Conservation (phyloP, 2,797 vertebrate genomes). For the Leptatherina wallacei region DNA sequence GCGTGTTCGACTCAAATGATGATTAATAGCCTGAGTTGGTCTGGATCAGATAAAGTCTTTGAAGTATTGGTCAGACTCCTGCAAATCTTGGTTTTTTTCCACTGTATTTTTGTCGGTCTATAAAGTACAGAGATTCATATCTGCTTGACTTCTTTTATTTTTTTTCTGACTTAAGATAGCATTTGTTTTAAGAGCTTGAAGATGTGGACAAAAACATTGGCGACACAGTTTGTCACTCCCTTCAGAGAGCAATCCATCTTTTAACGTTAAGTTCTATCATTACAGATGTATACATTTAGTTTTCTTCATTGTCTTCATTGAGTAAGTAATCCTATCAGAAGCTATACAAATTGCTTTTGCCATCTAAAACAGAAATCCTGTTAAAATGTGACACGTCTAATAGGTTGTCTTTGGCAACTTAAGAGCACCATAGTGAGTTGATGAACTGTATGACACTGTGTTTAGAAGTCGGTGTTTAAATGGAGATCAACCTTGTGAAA, state of each 20-base stretch:
- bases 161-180: constrained; percentile 37
- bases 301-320: constrained; percentile 6
- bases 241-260: constrained; percentile 24
- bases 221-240: constrained; percentile 19
- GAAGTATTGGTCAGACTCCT: constrained; percentile 62
- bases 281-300: constrained; percentile 7
- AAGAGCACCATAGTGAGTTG: constrained; percentile 21
- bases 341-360: constrained; percentile 20
- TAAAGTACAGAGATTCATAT: constrained; percentile 30
- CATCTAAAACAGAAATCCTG: constrained; percentile 26
- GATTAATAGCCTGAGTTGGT: constrained; percentile 65
- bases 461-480: constrained; percentile 35
- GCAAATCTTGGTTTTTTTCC: constrained; percentile 58
- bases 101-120: constrained; percentile 2
- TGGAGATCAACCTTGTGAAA: constrained; percentile 42
- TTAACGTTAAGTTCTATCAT: constrained; percentile 6
- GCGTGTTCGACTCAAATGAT: constrained; percentile 71
- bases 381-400: constrained; percentile 32
- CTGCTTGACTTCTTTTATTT: constrained; percentile 34
- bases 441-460: constrained; percentile 29
- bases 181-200: constrained; percentile 21
- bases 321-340: constrained; percentile 6
- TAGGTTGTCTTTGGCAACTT: constrained; percentile 20
- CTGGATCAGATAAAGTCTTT: constrained; percentile 63
- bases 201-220: constrained; percentile 21